Conservation (phyloP, 2,797 vertebrate species). For the Erpetoichthys calabaricus region DNA sequence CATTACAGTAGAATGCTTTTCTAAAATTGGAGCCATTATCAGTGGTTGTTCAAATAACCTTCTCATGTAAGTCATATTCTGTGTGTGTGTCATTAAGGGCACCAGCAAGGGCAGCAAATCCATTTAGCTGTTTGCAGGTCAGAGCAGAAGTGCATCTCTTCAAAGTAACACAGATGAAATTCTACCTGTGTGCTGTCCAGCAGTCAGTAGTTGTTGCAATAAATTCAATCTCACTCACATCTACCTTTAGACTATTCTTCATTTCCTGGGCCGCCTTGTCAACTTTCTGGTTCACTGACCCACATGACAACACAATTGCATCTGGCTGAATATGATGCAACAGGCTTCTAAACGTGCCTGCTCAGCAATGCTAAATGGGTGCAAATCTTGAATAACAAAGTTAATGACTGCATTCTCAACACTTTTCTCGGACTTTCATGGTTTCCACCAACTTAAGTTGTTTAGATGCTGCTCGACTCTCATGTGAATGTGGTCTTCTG, state of each 20-base stretch:
- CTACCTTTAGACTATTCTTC: not conserved
- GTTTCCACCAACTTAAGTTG: constrained; percentile 3
- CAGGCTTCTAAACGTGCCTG: constrained; percentile 5
- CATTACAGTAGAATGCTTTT: constrained; percentile 10
- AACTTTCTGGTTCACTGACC: no score
- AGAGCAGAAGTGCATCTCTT: constrained; percentile 16
- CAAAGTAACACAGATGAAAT: constrained; percentile 17
- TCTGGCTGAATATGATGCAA: constrained; percentile 6
- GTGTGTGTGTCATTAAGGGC: not conserved
- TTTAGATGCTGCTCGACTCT: no score
- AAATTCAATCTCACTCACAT: constrained; percentile 4
- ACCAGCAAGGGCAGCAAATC: constrained; percentile 8
- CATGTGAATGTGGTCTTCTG: no score
- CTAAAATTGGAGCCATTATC: constrained; percentile 6
- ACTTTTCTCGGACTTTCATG: constrained; percentile 12
- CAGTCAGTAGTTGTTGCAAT: constrained; percentile 16
- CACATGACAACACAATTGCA: not conserved
- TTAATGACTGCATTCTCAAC: constrained; percentile 13
- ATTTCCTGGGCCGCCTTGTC: constrained; percentile 1
- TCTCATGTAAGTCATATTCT: constrained; percentile 2
- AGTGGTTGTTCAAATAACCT: not conserved
- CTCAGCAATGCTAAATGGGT: constrained; percentile 5
- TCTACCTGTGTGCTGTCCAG: constrained; percentile 11
- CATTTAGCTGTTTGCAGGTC: constrained; percentile 15
- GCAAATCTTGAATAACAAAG: constrained; percentile 15